These are phyloP conservation scores for Amniataba percoides DNA, from an alignment of 2,797 vertebrate species.

Conservation along the genomic window DNA sequence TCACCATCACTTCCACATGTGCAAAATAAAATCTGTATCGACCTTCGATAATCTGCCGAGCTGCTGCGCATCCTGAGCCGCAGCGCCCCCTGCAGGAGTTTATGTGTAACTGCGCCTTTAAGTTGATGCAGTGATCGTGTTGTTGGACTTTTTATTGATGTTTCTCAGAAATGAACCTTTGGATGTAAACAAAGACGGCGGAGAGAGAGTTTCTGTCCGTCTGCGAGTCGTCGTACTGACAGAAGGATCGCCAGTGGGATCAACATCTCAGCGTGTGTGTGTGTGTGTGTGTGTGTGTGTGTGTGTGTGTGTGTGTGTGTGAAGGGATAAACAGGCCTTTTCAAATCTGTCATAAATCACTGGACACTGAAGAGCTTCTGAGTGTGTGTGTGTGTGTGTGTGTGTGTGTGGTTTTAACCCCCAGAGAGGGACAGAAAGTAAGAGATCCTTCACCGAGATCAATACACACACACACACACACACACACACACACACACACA, in stretches of 20 bases:
- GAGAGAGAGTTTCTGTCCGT: not conserved
- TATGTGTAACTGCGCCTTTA: no score
- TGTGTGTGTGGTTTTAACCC: constrained; percentile 29
- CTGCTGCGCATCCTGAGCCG: no score
- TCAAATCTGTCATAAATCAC: constrained; percentile 47
- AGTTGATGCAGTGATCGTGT: no score
- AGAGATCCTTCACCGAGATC: constrained; percentile 60
- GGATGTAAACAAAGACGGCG: not conserved
- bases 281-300: constrained; percentile 1
- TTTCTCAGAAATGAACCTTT: not conserved
- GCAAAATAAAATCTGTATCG: no score
- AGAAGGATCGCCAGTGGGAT: not conserved
- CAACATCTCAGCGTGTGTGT: no score
- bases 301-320: not conserved
- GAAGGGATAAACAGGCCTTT: constrained; percentile 32
- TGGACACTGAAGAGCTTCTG: constrained; percentile 10
- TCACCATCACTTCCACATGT: no score
- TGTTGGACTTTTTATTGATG: not conserved
- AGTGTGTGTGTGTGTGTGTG: constrained; percentile 6
- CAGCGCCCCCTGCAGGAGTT: no score
- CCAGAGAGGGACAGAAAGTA: constrained; percentile 32
- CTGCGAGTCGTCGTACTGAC: not conserved
- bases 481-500: constrained; percentile 27
- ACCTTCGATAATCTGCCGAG: no score
- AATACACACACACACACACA: constrained; percentile 38